Conservation (phyloP, 1,140 invertebrate genomes). For the Hycleus phaleratus region DNA sequence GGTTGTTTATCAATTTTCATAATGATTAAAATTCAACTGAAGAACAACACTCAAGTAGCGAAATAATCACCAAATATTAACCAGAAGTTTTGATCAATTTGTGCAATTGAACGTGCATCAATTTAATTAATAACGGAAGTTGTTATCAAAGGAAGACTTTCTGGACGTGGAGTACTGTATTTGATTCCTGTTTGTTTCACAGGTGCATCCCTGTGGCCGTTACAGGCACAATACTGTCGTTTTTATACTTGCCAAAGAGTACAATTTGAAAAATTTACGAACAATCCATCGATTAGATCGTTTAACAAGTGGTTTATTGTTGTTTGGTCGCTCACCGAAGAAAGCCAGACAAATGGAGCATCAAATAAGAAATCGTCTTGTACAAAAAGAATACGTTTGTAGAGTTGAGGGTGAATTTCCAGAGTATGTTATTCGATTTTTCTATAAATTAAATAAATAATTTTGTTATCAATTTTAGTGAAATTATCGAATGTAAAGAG, state of each 20-base stretch:
- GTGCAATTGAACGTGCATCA: no score
- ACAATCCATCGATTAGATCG: conserved; percentile 89
- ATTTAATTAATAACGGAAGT: no score
- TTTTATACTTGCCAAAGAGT: conserved; percentile 94
- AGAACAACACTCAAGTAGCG: no score
- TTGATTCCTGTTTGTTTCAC: conserved; percentile 9
- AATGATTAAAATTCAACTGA: no score
- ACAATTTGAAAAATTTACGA: conserved; percentile 86
- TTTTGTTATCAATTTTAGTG: conserved; percentile 52
- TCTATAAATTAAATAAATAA: neutral
- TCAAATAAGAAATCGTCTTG: conserved; percentile 83
- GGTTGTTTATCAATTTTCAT: no score
- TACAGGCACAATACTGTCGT: conserved; percentile 95
- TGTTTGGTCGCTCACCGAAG: conserved; percentile 88
- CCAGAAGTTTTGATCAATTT: no score
- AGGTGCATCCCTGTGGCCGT: conserved; percentile 95
- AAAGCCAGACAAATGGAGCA: conserved; percentile 89
- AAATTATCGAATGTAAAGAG: conserved; percentile 74
- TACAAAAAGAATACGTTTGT: conserved; percentile 95
- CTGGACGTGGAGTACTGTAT: no score
- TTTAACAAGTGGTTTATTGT: conserved; percentile 86
- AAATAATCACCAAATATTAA: no score
- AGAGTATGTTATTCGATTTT: conserved; percentile 56
- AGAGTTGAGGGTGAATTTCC: conserved; percentile 95
- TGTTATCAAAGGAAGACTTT: no score